Evolutionary conservation across 1,140 invertebrate species (phyloP).

Genomic region (Nephotettix cincticeps): DNA sequence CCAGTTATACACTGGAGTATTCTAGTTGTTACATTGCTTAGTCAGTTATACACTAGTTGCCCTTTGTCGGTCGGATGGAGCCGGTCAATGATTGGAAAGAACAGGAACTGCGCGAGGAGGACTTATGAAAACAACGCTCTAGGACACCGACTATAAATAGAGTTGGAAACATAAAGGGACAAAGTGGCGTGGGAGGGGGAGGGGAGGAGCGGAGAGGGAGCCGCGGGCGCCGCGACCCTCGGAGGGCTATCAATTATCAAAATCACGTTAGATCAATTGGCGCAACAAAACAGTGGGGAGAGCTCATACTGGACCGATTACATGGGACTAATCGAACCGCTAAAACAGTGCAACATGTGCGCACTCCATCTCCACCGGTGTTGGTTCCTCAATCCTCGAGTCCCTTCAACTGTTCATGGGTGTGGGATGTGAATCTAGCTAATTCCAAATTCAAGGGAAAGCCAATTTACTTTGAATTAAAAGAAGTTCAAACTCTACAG

Average conservation of each 20-base stretch:
- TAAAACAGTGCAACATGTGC: neutral
- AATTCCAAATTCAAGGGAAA: too few species aligned
- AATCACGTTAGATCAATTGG: conserved; percentile 22
- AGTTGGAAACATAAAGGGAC: conserved; percentile 18
- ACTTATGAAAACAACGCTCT: conserved; percentile 3
- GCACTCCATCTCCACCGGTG: too few species aligned
- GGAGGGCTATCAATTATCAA: conserved; percentile 17
- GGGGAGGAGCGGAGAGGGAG: neutral
- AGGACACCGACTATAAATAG: conserved; percentile 10
- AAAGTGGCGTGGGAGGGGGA: neutral
- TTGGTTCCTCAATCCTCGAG: too few species aligned
- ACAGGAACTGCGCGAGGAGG: neutral
- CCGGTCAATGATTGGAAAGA: too few species aligned
- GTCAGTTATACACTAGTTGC: too few species aligned
- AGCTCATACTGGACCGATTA: neutral
- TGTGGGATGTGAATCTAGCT: too few species aligned
- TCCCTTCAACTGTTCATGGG: too few species aligned
- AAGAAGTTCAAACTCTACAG: too few species aligned
- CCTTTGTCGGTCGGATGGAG: too few species aligned
- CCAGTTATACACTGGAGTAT: too few species aligned
- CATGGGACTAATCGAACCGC: conserved; percentile 2
- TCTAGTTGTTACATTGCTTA: too few species aligned
- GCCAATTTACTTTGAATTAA: too few species aligned
- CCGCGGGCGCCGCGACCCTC: neutral
- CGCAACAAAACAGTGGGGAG: conserved; percentile 21